Evolutionary conservation across 2,888 invertebrate genomes (phyloP).

Genomic region (Patella pellucida): DNA sequence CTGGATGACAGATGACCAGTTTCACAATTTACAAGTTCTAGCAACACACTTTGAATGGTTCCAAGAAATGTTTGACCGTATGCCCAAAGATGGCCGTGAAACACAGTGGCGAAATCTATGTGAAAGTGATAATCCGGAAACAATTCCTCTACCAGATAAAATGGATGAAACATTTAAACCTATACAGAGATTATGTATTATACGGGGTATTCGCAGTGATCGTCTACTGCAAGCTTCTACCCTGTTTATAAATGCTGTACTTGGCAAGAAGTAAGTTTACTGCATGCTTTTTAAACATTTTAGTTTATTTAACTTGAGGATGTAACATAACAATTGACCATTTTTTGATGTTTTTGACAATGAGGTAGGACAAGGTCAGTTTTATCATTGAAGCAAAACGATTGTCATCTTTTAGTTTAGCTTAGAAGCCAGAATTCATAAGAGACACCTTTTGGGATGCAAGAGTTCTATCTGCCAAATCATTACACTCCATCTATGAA

Average conservation of each 20-base stretch:
- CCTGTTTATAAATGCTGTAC: conserved; percentile 61
- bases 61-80: conserved; percentile 70
- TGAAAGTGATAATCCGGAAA: conserved; percentile 68
- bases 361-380: neutral
- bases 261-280: conserved; percentile 65
- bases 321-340: too few species aligned
- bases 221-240: conserved; percentile 66
- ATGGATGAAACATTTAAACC: conserved; percentile 67
- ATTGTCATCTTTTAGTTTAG: too few species aligned
- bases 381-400: neutral
- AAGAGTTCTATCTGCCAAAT: too few species aligned
- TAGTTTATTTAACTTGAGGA: neutral
- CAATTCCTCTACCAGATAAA: conserved; percentile 66
- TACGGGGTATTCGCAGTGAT: conserved; percentile 68
- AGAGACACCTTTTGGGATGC: too few species aligned
- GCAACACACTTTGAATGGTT: conserved; percentile 71
- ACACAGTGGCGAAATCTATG: conserved; percentile 70
- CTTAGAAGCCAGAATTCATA: too few species aligned
- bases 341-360: too few species aligned
- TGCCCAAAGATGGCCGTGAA: conserved; percentile 69
- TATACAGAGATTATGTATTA: conserved; percentile 67
- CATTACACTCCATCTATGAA: too few species aligned
- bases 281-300: neutral
- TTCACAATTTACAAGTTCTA: conserved; percentile 69
- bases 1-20: conserved; percentile 72